Percentiles rank a stretch among this genome's conserved stretches.
These are phyloP conservation scores for Pomatorhinus ruficollis DNA, from an alignment of 2,113 vertebrate genomes.

Conservation along the genomic window DNA sequence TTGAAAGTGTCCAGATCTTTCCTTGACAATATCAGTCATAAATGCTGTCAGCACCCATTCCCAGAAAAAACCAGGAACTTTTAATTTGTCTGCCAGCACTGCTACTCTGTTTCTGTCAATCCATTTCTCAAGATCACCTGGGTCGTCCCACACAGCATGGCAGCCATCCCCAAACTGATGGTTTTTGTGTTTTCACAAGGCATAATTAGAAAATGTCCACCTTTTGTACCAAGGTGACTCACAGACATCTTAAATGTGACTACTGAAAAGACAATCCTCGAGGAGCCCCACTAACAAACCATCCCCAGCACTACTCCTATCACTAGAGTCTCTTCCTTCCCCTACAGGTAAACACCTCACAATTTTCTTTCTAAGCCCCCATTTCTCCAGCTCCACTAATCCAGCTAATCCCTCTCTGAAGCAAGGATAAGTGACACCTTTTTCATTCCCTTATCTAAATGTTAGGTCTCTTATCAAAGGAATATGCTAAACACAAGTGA, in stretches of 20 bases:
- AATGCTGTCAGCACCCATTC: background rate
- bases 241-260: background rate
- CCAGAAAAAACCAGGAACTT: background rate
- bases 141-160: fast-evolving
- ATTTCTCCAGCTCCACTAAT: background rate
- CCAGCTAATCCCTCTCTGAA: slow-evolving; percentile 43
- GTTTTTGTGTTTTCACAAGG: background rate
- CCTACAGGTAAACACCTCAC: background rate
- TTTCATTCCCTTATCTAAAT: background rate
- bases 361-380: background rate
- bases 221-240: background rate
- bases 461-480: background rate
- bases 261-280: background rate
- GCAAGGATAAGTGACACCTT: background rate
- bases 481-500: slow-evolving; percentile 17
- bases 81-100: background rate
- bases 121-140: background rate
- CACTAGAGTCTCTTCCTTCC: background rate
- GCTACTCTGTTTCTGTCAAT: fast-evolving
- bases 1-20: background rate
- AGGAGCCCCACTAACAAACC: background rate
- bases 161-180: fast-evolving
- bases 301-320: background rate
- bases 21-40: fast-evolving
- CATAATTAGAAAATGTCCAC: background rate